Evolutionary conservation across 92 coral and sea anemone species (phyloP).

Genomic region (Parazoanthus darwini): DNA sequence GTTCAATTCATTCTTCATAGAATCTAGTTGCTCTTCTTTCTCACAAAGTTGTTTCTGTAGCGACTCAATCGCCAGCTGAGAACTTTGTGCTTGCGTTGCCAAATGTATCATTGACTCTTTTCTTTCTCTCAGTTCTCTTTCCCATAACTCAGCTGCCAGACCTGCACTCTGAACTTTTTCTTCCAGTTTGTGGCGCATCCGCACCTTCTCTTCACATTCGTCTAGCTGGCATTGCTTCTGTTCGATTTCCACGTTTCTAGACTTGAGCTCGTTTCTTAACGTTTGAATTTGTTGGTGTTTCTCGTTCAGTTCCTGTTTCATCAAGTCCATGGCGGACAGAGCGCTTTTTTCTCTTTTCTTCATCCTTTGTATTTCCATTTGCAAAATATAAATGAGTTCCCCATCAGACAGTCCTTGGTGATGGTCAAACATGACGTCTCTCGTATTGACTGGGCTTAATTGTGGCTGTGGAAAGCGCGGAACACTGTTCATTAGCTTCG

Average conservation of each 20-base stretch:
- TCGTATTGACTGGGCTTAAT: too few species aligned
- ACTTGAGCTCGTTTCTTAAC: neutral
- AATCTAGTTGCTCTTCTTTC: neutral
- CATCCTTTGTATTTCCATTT: neutral
- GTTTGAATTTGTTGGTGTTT: neutral
- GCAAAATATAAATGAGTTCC: neutral
- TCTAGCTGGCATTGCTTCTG: neutral
- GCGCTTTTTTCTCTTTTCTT: neutral
- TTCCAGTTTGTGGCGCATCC: neutral
- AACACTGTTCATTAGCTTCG: too few species aligned
- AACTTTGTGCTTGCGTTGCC: neutral
- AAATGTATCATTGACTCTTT: neutral
- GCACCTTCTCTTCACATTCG: neutral
- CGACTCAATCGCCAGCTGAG: neutral
- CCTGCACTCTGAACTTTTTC: neutral
- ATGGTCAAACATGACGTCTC: too few species aligned
- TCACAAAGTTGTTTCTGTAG: neutral
- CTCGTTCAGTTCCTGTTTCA: neutral
- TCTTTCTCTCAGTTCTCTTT: neutral
- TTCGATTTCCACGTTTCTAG: neutral
- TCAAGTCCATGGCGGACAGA: neutral
- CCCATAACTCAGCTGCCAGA: neutral
- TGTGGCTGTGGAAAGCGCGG: too few species aligned
- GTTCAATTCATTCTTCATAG: neutral
- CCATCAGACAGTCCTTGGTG: too few species aligned